Evolutionary conservation across 2,797 vertebrate genomes (phyloP), one percentile per base, ranked within the genome.

Genomic region (Echeneis naucrates): DNA sequence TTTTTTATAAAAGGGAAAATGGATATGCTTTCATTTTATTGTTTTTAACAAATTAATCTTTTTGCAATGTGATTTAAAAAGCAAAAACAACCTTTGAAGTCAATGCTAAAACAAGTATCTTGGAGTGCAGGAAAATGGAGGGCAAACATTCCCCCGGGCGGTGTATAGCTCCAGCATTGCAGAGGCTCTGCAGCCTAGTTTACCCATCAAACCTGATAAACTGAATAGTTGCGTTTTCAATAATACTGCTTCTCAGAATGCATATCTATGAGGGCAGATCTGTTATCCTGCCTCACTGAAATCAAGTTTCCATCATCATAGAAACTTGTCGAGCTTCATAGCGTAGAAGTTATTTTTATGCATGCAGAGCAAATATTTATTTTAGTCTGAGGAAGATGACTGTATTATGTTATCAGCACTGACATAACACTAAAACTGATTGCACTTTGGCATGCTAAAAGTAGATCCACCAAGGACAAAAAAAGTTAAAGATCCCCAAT

Each of bases 271-370:
- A 51, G 61, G 68, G 8, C 47, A 44, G 51, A 6, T 75, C 60
- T 67, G 33, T 27, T 68, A 56, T 58, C 30, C 58, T 72, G 32
- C 48, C 24, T 30, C 33, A 58, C 64, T 53, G 64, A 68, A 78
- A 63, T 73, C 75, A 64, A 81, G 55, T 76, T 84, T 80, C 42
- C 44, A 27, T 52, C 13, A 75, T 79, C 10, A 58, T 40, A 8
- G 53, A 58, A 33, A 16, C 26, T 54, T 24, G 61, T 42, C 56
- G 68, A 68, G 50, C 61, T 61, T 54, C 68, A 61, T 47, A 30
- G 23, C 58, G 74, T 23, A 50, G 30, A 30, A 38, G 55, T 44
- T 77, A 61, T 65, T 80, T 78, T 51, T 73, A 45, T 59, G 16
- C 57, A 62, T 35, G n/a, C n/a, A n/a, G n/a, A n/a, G n/a, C n/a